These are phyloP conservation scores for Micropterix aruncella DNA, from an alignment of 2,888 invertebrate genomes.

Conservation along the genomic window DNA sequence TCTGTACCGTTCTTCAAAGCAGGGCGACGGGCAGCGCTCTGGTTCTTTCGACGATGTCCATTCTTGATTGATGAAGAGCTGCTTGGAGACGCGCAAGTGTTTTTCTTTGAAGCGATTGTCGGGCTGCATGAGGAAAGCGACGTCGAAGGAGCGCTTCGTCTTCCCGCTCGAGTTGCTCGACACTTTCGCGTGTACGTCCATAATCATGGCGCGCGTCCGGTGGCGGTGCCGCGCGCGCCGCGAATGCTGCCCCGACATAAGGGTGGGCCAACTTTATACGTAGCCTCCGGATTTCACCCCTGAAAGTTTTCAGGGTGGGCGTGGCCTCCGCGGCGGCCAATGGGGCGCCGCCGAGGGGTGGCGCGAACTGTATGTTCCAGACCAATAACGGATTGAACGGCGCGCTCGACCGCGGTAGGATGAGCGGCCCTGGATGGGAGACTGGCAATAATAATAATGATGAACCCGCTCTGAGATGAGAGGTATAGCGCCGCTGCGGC, in stretches of 20 bases:
- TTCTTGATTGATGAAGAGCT: constrained; percentile 32
- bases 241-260: constrained; percentile 34
- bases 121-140: constrained; percentile 80
- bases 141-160: constrained; percentile 81
- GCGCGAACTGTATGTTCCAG: constrained; percentile 22
- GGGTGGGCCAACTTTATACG: constrained; percentile 37
- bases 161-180: too few relatives aligned
- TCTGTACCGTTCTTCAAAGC: constrained; percentile 22
- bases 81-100: constrained; percentile 36
- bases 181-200: too few relatives aligned
- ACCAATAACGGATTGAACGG: constrained; percentile 23
- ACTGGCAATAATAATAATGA: neutral
- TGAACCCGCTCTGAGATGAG: neutral
- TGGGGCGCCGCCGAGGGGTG: constrained; percentile 22
- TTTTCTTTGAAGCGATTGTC: constrained; percentile 63
- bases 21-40: constrained; percentile 1
- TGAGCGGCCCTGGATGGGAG: neutral
- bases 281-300: constrained; percentile 28
- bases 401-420: constrained; percentile 6
- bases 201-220: constrained; percentile 27
- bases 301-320: constrained; percentile 25
- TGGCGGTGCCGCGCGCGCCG: constrained; percentile 24
- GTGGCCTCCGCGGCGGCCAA: constrained; percentile 23
- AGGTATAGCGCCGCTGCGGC: too few relatives aligned
- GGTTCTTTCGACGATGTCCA: constrained; percentile 26